Percentiles rank a stretch among this genome's conserved stretches.
These are phyloP conservation scores for Pecten maximus DNA, from an alignment of 2,888 invertebrate genomes.

Conservation along the genomic window DNA sequence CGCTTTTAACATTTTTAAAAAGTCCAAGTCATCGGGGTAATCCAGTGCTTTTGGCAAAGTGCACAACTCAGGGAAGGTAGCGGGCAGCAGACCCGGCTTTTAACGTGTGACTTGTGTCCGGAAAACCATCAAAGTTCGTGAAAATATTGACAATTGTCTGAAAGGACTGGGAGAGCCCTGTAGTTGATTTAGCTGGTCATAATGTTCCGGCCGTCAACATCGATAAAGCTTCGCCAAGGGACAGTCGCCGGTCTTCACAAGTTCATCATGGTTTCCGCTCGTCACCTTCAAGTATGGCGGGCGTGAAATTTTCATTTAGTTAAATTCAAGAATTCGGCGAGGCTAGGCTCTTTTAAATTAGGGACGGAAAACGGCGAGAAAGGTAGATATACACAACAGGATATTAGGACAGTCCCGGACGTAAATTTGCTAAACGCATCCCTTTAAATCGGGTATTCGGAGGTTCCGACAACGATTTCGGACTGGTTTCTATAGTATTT, in stretches of 20 bases:
- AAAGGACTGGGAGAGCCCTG: neutral
- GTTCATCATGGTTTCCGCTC: neutral
- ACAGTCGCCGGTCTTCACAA: neutral
- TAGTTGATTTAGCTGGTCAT: neutral
- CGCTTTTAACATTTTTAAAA: neutral
- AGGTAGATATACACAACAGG: neutral
- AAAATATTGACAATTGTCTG: constrained; percentile 29
- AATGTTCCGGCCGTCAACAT: neutral
- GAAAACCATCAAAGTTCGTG: constrained; percentile 6
- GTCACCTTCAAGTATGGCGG: constrained; percentile 24
- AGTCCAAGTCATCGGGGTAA: neutral
- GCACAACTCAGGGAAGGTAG: neutral
- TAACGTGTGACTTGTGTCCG: neutral
- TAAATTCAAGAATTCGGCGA: neutral
- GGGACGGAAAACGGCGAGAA: neutral
- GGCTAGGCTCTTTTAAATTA: neutral
- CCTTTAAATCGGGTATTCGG: neutral
- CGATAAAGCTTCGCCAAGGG: neutral
- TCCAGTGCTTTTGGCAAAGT: constrained; percentile 8
- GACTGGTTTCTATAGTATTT: neutral
- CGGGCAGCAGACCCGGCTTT: neutral
- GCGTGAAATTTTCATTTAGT: constrained; percentile 24
- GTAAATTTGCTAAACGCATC: neutral
- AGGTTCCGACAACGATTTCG: neutral
- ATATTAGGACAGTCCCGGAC: neutral